Conservation (phyloP, 2,888 invertebrate species). For the Herminia tarsipennalis region DNA sequence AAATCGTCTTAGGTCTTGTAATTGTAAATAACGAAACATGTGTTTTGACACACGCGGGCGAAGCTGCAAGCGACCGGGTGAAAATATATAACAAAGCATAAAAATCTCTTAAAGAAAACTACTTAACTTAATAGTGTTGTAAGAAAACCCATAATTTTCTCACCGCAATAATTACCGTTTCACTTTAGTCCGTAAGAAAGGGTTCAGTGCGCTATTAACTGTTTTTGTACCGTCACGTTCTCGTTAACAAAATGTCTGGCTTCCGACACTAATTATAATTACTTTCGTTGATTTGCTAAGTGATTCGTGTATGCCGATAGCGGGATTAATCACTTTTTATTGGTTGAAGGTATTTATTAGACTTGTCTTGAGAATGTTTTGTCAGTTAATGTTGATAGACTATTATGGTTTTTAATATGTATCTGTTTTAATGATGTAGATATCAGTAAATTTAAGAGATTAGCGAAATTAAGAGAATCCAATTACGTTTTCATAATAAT, state of each 20-base stretch:
- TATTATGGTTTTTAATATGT: too few relatives aligned
- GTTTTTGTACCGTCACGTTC: slow-evolving; percentile 46
- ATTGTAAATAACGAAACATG: too few relatives aligned
- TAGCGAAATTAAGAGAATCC: too few relatives aligned
- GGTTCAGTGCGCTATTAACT: slow-evolving; percentile 38
- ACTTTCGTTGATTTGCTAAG: slow-evolving; percentile 39
- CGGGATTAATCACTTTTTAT: not conserved
- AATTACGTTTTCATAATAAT: too few relatives aligned
- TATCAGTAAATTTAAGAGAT: too few relatives aligned
- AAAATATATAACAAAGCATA: too few relatives aligned
- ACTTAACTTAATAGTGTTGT: slow-evolving; percentile 32
- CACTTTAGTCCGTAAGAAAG: slow-evolving; percentile 40
- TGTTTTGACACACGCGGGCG: too few relatives aligned
- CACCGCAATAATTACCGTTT: slow-evolving; percentile 39
- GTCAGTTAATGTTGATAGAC: too few relatives aligned
- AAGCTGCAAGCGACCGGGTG: too few relatives aligned
- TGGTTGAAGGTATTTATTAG: not conserved
- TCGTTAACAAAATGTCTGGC: slow-evolving; percentile 18
- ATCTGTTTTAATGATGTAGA: too few relatives aligned
- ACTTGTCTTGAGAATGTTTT: too few relatives aligned
- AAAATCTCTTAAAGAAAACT: slow-evolving; percentile 38
- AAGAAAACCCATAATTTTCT: slow-evolving; percentile 42
- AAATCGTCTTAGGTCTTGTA: too few relatives aligned
- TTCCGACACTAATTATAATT: slow-evolving; percentile 40
- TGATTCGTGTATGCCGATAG: slow-evolving; percentile 29